These are phyloP conservation scores for Oophaga sylvatica DNA, from an alignment of 2,797 vertebrate genomes.

Conservation along the genomic window DNA sequence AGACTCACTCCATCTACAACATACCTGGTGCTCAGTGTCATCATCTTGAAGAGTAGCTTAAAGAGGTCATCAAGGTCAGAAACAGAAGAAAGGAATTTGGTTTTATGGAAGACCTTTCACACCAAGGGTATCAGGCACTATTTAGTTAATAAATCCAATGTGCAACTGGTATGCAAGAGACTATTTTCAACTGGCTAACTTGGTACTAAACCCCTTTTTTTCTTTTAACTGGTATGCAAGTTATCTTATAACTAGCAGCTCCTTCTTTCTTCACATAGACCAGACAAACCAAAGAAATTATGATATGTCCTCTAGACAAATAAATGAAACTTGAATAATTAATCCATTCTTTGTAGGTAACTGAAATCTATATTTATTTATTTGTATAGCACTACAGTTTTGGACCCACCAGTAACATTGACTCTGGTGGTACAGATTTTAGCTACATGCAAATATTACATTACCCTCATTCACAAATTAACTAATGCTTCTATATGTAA, in stretches of 20 bases:
- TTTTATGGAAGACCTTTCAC: constrained; percentile 63
- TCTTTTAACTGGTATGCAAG: constrained; percentile 48
- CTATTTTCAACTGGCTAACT: too few species aligned
- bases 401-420: too few species aligned
- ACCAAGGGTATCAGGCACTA: constrained; percentile 54
- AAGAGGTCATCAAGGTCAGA: constrained; percentile 57
- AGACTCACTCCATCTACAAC: constrained; percentile 2
- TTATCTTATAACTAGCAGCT: constrained; percentile 45
- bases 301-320: constrained; percentile 10
- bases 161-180: constrained; percentile 32
- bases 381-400: too few species aligned
- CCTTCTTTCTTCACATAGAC: constrained; percentile 42
- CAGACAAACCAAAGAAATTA: constrained; percentile 5
- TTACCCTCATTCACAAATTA: too few species aligned
- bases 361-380: neutral
- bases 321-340: neutral
- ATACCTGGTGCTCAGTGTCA: constrained; percentile 60
- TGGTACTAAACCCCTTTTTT: too few species aligned
- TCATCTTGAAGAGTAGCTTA: constrained; percentile 59
- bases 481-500: too few species aligned
- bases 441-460: too few species aligned
- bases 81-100: constrained; percentile 62
- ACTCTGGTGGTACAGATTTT: too few species aligned
- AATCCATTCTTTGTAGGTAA: neutral
- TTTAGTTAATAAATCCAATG: constrained; percentile 60